Evolutionary conservation across 1,140 invertebrate species (phyloP), one percentile per base, ranked within the genome.

Genomic region (Plectrocnemia conspersa): DNA sequence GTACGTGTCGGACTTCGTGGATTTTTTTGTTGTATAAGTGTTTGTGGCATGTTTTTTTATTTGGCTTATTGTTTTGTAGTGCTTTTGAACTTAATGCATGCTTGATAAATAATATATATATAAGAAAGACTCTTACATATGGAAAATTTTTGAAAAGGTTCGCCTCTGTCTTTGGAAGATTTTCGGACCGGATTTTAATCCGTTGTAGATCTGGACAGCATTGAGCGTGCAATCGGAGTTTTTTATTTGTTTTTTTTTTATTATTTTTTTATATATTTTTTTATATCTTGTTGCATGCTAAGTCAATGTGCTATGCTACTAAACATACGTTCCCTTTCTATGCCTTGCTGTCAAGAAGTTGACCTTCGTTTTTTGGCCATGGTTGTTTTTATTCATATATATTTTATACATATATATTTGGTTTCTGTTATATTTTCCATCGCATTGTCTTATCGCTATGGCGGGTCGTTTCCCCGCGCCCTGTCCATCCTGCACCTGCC

Each of bases 321-420:
- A 57, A 57, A 62, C 22, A 53, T 54, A 70, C 66, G 63, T 70
- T 69, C 68, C 67, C 73, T 68, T 74, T 73, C 64, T 75, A 71
- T 76, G 75, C 72, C 73, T 77, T 78, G 83, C 83, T 85, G 82
- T 87, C 84, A 86, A 88, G 85, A 88, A 88, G 85, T 88, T 89
- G 86, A 88, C 86, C 85, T 86, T 86, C 85, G 84, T 88, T 87
- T 86, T 78, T 85, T 85, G 82, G 82, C 84, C 81, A 85, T 85
- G 82, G 80, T 83, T 85, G 80, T 82, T 76, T 75, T 68, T 67
- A 64, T 66, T 66, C 68, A 65, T 64, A 64, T 63, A 64, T 65
- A 64, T 64, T 67, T 64, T 68, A 68, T 68, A 66, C 64, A 66
- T 59, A 60, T 56, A 56, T 56, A 60, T 69, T 68, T 68, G 57